Conservation (phyloP, 2,888 invertebrate species). For the Peribatodes rhomboidaria region DNA sequence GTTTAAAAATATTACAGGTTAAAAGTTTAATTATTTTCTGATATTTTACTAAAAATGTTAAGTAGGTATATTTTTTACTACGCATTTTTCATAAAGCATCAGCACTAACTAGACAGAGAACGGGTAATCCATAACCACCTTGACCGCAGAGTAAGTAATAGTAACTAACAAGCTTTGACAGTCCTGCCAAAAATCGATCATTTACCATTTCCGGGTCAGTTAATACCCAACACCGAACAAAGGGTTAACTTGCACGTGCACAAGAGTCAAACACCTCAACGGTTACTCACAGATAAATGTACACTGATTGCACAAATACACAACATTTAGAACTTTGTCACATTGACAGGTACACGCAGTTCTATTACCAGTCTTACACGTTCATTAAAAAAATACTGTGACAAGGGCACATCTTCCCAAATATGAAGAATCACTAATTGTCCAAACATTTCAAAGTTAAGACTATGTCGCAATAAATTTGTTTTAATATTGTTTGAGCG, state of each 20-base stretch:
- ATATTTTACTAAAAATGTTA: too few species aligned
- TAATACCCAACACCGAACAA: background rate
- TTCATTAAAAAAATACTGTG: background rate
- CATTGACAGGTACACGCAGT: background rate
- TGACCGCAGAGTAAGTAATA: too few species aligned
- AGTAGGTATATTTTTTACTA: too few species aligned
- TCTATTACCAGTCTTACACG: background rate
- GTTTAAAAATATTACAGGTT: too few species aligned
- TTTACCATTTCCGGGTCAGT: constrained; percentile 2
- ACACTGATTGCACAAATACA: constrained; percentile 19
- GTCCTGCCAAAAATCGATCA: background rate
- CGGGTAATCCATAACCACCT: background rate
- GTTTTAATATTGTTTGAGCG: background rate
- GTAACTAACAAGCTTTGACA: background rate
- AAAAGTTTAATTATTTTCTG: too few species aligned
- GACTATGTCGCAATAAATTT: constrained; percentile 19
- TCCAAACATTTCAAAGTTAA: constrained; percentile 7
- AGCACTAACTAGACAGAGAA: background rate
- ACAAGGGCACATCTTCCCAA: background rate
- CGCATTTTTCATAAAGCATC: too few species aligned
- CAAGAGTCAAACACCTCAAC: constrained; percentile 38
- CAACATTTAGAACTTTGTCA: constrained; percentile 9
- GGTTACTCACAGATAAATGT: constrained; percentile 28
- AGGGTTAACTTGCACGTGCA: constrained; percentile 36
- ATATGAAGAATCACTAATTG: constrained; percentile 17